Evolutionary conservation across 1,140 invertebrate genomes (phyloP).

Genomic region (Megalopta genalis): DNA sequence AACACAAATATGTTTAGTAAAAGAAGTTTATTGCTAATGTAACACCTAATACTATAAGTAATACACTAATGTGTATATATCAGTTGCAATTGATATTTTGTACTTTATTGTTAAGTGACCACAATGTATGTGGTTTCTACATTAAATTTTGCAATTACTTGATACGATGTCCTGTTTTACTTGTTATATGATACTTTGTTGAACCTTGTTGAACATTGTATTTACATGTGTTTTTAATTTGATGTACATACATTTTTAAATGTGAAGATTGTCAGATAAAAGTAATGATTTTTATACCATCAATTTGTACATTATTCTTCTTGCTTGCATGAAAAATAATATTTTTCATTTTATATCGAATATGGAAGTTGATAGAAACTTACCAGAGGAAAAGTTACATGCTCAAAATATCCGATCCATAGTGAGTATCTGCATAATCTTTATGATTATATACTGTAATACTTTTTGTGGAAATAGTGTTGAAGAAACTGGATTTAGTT

Average conservation of each 20-base stretch:
- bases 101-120: slow-evolving; percentile 39
- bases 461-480: slow-evolving; percentile 49
- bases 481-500: slow-evolving; percentile 62
- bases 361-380: slow-evolving; percentile 32
- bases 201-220: slow-evolving; percentile 22
- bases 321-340: slow-evolving; percentile 44
- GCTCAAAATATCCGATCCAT: slow-evolving; percentile 47
- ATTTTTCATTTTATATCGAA: slow-evolving; percentile 41
- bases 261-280: slow-evolving; percentile 17
- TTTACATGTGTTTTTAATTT: slow-evolving; percentile 28
- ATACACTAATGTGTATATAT: slow-evolving; percentile 18
- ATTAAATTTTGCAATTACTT: slow-evolving; percentile 7
- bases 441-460: slow-evolving; percentile 52
- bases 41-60: slow-evolving; percentile 47
- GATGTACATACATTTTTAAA: slow-evolving; percentile 46
- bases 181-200: slow-evolving; percentile 35
- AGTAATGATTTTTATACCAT: slow-evolving; percentile 39
- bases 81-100: slow-evolving; percentile 34
- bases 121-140: slow-evolving; percentile 16
- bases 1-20: slow-evolving; percentile 31
- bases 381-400: slow-evolving; percentile 35
- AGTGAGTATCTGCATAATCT: slow-evolving; percentile 47
- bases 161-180: slow-evolving; percentile 8
- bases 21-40: slow-evolving; percentile 27
- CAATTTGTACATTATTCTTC: slow-evolving; percentile 42